These are phyloP conservation scores for Ammodytes marinus DNA, from an alignment of 2,113 vertebrate species.

Conservation along the genomic window DNA sequence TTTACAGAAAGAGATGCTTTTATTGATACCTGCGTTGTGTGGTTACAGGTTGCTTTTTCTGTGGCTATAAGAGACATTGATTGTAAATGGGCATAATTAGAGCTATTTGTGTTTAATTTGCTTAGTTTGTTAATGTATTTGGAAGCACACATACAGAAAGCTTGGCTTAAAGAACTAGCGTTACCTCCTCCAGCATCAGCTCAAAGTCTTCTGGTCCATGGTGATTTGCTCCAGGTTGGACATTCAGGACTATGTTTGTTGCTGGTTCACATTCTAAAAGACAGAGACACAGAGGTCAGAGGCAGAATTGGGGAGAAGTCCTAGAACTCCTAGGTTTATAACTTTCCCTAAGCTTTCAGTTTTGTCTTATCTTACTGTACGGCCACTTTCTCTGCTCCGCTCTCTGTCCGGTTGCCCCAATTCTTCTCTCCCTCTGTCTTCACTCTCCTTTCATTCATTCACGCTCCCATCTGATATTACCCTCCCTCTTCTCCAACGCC, in stretches of 20 bases:
- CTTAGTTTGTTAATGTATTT: not conserved
- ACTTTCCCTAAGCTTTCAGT: constrained; percentile 21
- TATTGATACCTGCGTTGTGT: not conserved
- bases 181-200: constrained; percentile 90
- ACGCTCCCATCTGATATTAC: constrained; percentile 44
- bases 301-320: not conserved
- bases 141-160: not conserved
- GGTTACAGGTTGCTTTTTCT: not conserved
- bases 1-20: not conserved
- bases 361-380: constrained; percentile 45
- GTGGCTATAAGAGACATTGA: not conserved
- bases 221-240: constrained; percentile 89
- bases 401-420: constrained; percentile 3
- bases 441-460: constrained; percentile 36
- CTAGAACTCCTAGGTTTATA: constrained; percentile 33
- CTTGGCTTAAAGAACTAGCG: not conserved
- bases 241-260: constrained; percentile 88
- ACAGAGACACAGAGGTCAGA: not conserved
- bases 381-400: constrained; percentile 8
- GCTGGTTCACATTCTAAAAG: constrained; percentile 79
- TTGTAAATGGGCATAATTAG: not conserved
- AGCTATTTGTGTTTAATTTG: not conserved
- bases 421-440: constrained; percentile 2
- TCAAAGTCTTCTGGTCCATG: constrained; percentile 87
- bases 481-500: constrained; percentile 28